These are phyloP conservation scores for Carassius auratus DNA, from an alignment of 2,113 vertebrate genomes.

Conservation along the genomic window DNA sequence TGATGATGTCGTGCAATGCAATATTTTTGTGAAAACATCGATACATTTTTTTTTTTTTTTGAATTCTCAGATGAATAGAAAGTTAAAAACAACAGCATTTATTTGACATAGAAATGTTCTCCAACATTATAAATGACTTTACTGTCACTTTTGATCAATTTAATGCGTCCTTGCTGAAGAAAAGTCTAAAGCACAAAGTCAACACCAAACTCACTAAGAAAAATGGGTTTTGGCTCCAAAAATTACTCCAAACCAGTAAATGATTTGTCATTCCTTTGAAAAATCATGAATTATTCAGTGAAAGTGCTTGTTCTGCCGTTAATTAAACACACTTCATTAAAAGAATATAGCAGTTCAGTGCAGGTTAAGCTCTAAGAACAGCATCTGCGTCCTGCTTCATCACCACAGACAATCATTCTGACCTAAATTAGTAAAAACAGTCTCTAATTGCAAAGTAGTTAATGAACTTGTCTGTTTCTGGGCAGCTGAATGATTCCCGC, in stretches of 20 bases:
- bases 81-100: background rate
- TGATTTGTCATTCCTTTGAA: no score
- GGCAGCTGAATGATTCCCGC: background rate
- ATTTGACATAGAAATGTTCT: no score
- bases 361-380: background rate
- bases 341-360: background rate
- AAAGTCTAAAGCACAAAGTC: background rate
- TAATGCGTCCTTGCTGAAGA: no score
- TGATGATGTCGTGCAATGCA: background rate
- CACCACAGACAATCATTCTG: background rate
- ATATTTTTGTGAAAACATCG: background rate
- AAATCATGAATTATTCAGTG: background rate
- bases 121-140: no score
- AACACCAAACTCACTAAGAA: conserved; percentile 59
- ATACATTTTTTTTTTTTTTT: background rate
- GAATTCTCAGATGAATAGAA: background rate
- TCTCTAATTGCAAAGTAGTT: background rate
- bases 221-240: conserved; percentile 58
- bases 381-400: background rate
- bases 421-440: background rate
- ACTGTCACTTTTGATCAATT: no score
- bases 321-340: background rate
- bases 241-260: background rate
- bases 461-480: background rate
- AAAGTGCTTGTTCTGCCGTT: no score